These are phyloP conservation scores for Amphipyra tragopoginis DNA, from an alignment of 2,888 invertebrate genomes.

Conservation along the genomic window DNA sequence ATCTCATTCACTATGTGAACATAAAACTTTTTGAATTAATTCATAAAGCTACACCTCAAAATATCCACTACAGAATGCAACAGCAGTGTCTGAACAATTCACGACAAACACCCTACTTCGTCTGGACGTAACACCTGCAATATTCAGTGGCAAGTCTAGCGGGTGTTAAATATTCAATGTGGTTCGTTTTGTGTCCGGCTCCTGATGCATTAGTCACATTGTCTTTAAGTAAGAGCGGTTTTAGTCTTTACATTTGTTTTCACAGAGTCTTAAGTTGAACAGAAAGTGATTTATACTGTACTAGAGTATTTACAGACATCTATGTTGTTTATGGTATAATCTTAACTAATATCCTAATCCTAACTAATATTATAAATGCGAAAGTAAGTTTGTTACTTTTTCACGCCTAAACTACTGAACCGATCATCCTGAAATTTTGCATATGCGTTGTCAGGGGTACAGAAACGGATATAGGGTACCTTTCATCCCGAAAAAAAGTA, in stretches of 20 bases:
- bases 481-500: too few species aligned
- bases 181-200: constrained; percentile 29
- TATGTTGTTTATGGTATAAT: too few species aligned
- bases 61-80: constrained; percentile 1
- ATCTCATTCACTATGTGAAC: too few species aligned
- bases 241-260: neutral
- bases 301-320: too few species aligned
- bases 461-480: too few species aligned
- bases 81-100: constrained; percentile 37
- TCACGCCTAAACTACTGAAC: too few species aligned
- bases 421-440: too few species aligned
- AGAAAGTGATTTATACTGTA: too few species aligned
- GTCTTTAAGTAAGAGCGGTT: constrained; percentile 14
- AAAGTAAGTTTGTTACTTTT: too few species aligned
- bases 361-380: too few species aligned
- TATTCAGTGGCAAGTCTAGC: constrained; percentile 40
- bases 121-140: constrained; percentile 36
- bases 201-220: constrained; percentile 40
- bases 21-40: neutral
- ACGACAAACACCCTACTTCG: constrained; percentile 13
- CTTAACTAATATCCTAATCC: too few species aligned
- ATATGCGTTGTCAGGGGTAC: too few species aligned
- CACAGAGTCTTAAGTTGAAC: neutral
- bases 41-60: neutral
- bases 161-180: constrained; percentile 49